Evolutionary conservation across 1,140 invertebrate genomes (phyloP), one percentile per base, ranked within the genome.

Genomic region (Chionoecetes opilio): DNA sequence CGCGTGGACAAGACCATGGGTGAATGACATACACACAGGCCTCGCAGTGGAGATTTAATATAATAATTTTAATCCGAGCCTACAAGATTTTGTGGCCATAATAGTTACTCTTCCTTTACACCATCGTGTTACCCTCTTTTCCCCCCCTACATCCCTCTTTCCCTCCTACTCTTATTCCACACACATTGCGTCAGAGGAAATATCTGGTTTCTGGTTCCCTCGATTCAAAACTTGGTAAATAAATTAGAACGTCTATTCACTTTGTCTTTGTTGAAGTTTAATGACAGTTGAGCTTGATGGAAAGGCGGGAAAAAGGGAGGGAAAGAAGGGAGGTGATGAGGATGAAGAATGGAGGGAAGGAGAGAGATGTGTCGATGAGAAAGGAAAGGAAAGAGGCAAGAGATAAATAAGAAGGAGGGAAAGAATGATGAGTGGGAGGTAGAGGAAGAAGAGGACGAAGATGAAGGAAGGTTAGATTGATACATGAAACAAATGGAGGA

Each of bases 281-380:
- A 75, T 75, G 63, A 75, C 63, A 75, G 63, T 75, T 75, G n/a
- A 75, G 63, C 21, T 75, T 75, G 63, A n/a, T 75, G 46, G 46
- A 3, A 53, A 11, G 46, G 46, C 11, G 46, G 46, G 0, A 11
- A 17, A 53, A 17, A 11, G 21, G 46, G 8, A 53, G 46, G 46
- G 21, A 11, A 17, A 53, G 46, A 11, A 53, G 8, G 46, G 21
- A 9, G 46, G 8, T 3, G 46, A 11, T 3, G 0, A 53, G 2
- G 8, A 11, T 53, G 0, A 53, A 17, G 46, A 53, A 53, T 9
- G 21, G 46, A 9, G 21, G 46, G 5, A 75, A n/a, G 21, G n/a
- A n/a, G 63, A 75, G 41, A 8, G 41, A 46, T 46, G 41, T 14
- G 5, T n/a, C n/a, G n/a, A n/a, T 46, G 41, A 46, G 41, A n/a